Percentiles rank a stretch among this genome's conserved stretches.
Evolutionary conservation across 2,797 vertebrate species (phyloP).

Genomic region (Hydrophis major): DNA sequence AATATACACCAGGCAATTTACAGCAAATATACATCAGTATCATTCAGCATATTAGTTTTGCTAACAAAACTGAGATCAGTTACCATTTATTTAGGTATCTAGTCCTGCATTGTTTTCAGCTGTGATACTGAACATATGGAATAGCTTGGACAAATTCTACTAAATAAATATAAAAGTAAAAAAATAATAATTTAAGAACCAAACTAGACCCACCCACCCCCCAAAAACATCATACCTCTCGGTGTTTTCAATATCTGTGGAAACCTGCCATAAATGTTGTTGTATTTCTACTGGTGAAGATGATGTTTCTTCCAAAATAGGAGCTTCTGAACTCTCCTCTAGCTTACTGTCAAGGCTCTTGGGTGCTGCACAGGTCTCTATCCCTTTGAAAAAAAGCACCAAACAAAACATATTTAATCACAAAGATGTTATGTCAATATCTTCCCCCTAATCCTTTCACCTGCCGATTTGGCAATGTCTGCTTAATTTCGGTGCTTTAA

Average conservation of each 20-base stretch:
- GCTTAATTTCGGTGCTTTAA: neutral
- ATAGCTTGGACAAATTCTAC: neutral
- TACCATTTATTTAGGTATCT: neutral
- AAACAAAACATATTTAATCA: conserved; percentile 32
- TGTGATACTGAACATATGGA: neutral
- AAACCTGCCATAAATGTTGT: conserved; percentile 89
- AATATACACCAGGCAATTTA: neutral
- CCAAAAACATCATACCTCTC: conserved; percentile 76
- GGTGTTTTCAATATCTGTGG: conserved; percentile 93
- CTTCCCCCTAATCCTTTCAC: neutral
- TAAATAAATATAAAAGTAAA: neutral
- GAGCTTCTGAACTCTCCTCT: conserved; percentile 87
- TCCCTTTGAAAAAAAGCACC: conserved; percentile 75
- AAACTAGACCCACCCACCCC: neutral
- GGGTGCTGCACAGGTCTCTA: conserved; percentile 72
- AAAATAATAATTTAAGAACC: neutral
- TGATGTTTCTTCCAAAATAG: conserved; percentile 88
- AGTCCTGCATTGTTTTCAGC: neutral
- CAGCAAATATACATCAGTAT: neutral
- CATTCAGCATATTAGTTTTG: neutral
- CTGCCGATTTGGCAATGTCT: neutral
- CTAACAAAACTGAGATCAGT: neutral
- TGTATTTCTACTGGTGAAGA: conserved; percentile 84
- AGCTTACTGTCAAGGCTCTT: conserved; percentile 79
- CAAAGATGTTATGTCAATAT: neutral